Conservation (phyloP, 1,140 invertebrate species). For the Cherax quadricarinatus region DNA sequence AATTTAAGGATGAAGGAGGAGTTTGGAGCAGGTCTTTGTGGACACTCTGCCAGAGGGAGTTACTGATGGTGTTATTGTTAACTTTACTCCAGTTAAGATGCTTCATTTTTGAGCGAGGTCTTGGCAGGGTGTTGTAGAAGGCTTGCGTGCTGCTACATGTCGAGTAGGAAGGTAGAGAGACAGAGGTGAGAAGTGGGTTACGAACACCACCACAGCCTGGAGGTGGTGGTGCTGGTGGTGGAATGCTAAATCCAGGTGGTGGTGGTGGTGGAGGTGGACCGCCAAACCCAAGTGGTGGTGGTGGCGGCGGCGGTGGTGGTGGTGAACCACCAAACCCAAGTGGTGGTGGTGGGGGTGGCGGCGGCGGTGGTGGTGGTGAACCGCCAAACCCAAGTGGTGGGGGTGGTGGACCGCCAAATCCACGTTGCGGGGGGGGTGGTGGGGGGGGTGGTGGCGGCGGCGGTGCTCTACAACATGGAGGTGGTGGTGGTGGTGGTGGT, state of each 20-base stretch:
- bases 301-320: slow-evolving; percentile 78
- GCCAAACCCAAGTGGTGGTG: slow-evolving; percentile 27
- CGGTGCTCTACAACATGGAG: background rate
- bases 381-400: slow-evolving; percentile 64
- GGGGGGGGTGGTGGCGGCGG: background rate
- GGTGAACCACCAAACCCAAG: slow-evolving; percentile 74
- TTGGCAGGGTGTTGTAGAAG: slow-evolving; percentile 80
- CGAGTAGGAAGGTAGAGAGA: background rate
- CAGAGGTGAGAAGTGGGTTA: slow-evolving; percentile 5
- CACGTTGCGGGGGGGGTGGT: background rate
- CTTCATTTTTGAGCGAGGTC: slow-evolving; percentile 93
- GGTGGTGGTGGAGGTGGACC: slow-evolving; percentile 9
- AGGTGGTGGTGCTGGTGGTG: slow-evolving; percentile 23
- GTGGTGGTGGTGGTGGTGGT: background rate
- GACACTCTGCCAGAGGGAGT: slow-evolving; percentile 60
- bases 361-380: slow-evolving; percentile 78
- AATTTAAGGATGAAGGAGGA: slow-evolving; percentile 36
- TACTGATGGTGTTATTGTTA: slow-evolving; percentile 37
- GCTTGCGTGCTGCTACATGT: background rate
- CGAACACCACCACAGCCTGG: background rate
- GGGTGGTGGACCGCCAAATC: background rate
- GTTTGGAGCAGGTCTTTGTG: slow-evolving; percentile 39
- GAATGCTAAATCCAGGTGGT: background rate
- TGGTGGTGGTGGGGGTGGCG: slow-evolving; percentile 77
- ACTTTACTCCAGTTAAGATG: slow-evolving; percentile 97